phyloP scores from a whole-genome alignment of 2,888 invertebrate species.

The Chesias legatella region DNA sequence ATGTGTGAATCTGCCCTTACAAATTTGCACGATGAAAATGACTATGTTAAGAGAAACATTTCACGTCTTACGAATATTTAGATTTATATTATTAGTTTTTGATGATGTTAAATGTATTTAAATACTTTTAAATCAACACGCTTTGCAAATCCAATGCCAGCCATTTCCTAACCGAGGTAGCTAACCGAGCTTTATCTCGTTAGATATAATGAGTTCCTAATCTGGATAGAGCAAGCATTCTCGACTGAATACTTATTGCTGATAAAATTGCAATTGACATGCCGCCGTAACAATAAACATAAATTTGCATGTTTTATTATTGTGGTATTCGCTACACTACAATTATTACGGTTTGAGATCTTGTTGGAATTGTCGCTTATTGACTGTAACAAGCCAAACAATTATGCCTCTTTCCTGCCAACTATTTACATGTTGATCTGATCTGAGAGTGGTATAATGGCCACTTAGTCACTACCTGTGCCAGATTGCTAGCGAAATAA shows the following conservation, averaged over 20 bases:
- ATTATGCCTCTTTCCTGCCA: too few species aligned
- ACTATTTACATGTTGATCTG: too few species aligned
- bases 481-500: too few species aligned
- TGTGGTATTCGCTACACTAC: slow-evolving; percentile 15
- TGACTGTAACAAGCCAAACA: too few species aligned
- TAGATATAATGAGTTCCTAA: slow-evolving; percentile 73
- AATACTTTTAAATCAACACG: slow-evolving; percentile 27
- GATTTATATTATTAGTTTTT: slow-evolving; percentile 4
- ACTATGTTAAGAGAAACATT: too few species aligned
- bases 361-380: slow-evolving; percentile 7
- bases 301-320: slow-evolving; percentile 25
- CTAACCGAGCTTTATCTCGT: slow-evolving; percentile 56
- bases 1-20: too few species aligned
- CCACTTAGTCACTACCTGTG: too few species aligned
- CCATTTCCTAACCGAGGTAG: slow-evolving; percentile 46
- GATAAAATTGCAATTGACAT: slow-evolving; percentile 42
- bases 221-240: slow-evolving; percentile 65
- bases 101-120: too few species aligned
- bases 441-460: too few species aligned
- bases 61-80: background rate
- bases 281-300: slow-evolving; percentile 28
- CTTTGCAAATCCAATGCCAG: slow-evolving; percentile 33
- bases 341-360: slow-evolving; percentile 13
- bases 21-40: too few species aligned
- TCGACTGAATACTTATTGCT: slow-evolving; percentile 42